Conservation (phyloP, 2,797 vertebrate species). For the Macrochelys suwanniensis region DNA sequence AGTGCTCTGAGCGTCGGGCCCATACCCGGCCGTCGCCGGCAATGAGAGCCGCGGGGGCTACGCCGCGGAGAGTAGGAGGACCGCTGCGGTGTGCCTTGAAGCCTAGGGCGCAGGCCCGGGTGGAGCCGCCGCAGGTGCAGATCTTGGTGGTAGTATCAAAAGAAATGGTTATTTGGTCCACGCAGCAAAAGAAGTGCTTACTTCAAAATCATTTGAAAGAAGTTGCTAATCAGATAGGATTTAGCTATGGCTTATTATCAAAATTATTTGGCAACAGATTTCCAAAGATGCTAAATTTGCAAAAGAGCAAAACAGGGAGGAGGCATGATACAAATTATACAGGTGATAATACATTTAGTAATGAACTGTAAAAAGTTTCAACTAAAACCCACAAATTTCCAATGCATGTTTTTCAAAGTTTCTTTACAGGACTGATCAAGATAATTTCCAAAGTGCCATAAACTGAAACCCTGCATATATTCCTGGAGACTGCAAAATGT, state of each 20-base stretch:
- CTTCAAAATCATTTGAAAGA: slow-evolving; percentile 15
- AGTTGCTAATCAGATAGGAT: neutral
- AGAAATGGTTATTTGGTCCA: neutral
- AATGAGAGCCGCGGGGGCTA: too few relatives aligned
- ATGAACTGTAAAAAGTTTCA: neutral
- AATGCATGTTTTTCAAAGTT: neutral
- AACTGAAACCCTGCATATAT: neutral
- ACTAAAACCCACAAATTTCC: neutral
- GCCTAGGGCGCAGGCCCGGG: too few relatives aligned
- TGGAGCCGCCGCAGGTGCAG: too few relatives aligned
- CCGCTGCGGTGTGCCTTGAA: too few relatives aligned
- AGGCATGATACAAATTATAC: neutral
- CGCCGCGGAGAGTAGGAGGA: too few relatives aligned
- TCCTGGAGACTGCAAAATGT: neutral
- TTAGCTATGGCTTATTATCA: neutral
- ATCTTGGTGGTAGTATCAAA: too few relatives aligned
- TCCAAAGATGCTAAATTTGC: slow-evolving; percentile 17
- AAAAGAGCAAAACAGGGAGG: neutral
- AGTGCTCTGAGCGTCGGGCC: too few relatives aligned
- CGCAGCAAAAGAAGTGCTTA: neutral
- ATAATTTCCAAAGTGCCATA: neutral
- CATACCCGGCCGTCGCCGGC: too few relatives aligned
- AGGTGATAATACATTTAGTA: neutral
- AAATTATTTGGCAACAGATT: neutral
- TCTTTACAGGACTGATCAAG: neutral